Evolutionary conservation across 2,113 vertebrate species (phyloP).

Genomic region (Mesitornis unicolor): DNA sequence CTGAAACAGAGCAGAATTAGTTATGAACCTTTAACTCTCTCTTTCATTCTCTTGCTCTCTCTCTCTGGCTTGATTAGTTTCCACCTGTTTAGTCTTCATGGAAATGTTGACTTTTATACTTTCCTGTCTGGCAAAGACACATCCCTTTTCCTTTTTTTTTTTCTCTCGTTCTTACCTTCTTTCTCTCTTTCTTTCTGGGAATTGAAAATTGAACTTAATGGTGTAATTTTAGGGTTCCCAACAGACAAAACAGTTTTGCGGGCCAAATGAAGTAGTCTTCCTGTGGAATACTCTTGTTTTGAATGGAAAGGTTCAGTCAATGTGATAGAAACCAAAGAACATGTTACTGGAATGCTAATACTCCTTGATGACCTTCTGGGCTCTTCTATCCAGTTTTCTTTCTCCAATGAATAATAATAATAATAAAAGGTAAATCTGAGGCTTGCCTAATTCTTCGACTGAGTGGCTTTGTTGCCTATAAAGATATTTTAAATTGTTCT

Average conservation of each 20-base stretch:
- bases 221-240: slow-evolving; percentile 29
- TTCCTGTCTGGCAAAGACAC: slow-evolving; percentile 64
- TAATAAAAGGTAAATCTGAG: neutral
- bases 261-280: slow-evolving; percentile 22
- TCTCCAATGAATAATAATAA: neutral
- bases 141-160: neutral
- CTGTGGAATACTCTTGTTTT: slow-evolving; percentile 10
- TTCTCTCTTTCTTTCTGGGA: slow-evolving; percentile 10
- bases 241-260: slow-evolving; percentile 1
- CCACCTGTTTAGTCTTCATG: slow-evolving; percentile 69
- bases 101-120: slow-evolving; percentile 62
- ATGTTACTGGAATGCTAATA: neutral
- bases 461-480: neutral
- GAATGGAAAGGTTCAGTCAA: neutral
- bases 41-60: neutral
- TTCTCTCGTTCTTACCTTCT: neutral
- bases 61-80: neutral
- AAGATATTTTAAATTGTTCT: neutral
- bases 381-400: neutral
- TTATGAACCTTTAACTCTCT: neutral
- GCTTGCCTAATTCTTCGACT: neutral
- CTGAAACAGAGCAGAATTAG: neutral
- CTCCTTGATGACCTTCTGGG: neutral
- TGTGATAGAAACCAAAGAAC: neutral
- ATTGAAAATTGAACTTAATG: neutral